Percentiles rank a stretch among this genome's conserved stretches.
These are phyloP conservation scores for Dissostichus mawsoni DNA, from an alignment of 2,113 vertebrate species.

Conservation along the genomic window DNA sequence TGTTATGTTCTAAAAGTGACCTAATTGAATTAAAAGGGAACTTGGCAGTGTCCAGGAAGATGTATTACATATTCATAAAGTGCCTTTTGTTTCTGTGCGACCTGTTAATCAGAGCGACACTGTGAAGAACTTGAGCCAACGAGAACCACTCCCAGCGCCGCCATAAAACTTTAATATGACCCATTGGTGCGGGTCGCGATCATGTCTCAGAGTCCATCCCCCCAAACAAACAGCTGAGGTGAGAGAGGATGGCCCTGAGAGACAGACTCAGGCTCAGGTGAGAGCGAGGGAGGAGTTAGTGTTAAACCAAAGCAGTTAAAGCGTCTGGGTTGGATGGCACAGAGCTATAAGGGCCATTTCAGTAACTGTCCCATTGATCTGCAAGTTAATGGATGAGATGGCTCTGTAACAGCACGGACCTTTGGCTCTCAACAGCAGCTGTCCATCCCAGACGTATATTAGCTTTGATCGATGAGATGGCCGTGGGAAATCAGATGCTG, in stretches of 20 bases:
- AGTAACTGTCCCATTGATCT: slow-evolving; percentile 68
- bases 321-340: slow-evolving; percentile 19
- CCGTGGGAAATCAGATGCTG: slow-evolving; percentile 35
- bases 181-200: slow-evolving; percentile 5
- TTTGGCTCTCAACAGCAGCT: slow-evolving; percentile 58
- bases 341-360: slow-evolving; percentile 44
- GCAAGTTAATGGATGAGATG: slow-evolving; percentile 66
- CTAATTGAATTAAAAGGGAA: slow-evolving; percentile 82
- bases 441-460: slow-evolving; percentile 49
- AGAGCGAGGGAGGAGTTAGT: slow-evolving; percentile 31
- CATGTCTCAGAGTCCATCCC: slow-evolving; percentile 19
- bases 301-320: slow-evolving; percentile 36
- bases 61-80: slow-evolving; percentile 77
- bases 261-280: slow-evolving; percentile 29
- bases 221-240: slow-evolving; percentile 55
- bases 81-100: slow-evolving; percentile 72
- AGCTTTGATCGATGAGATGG: slow-evolving; percentile 58
- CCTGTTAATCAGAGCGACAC: slow-evolving; percentile 64
- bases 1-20: slow-evolving; percentile 57
- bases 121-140: slow-evolving; percentile 48
- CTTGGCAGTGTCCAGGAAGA: slow-evolving; percentile 65
- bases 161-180: slow-evolving; percentile 53
- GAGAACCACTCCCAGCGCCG: slow-evolving; percentile 21
- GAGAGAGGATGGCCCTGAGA: slow-evolving; percentile 17
- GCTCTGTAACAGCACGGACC: slow-evolving; percentile 61